Conservation (phyloP, 2,113 vertebrate genomes). For the Notarius lentiginosus region DNA sequence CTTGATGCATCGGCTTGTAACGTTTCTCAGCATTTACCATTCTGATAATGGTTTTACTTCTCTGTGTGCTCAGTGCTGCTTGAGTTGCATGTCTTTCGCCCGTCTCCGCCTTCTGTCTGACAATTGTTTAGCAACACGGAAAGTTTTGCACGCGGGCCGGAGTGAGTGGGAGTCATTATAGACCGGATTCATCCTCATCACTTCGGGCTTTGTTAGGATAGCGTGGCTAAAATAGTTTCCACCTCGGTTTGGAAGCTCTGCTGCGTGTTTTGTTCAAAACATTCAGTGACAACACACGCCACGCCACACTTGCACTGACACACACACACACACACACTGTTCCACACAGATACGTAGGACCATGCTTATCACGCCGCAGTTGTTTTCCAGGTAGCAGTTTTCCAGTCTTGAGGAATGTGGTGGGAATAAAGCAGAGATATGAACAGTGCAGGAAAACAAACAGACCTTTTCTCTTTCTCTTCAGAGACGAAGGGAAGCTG, state of each 20-base stretch:
- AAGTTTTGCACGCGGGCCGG: not conserved
- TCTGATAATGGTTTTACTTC: conserved; percentile 21
- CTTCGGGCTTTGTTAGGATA: conserved; percentile 67
- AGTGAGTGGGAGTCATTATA: not conserved
- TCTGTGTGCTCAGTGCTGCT: conserved; percentile 27
- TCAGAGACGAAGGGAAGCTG: not conserved
- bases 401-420: not conserved
- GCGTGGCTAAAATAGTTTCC: conserved; percentile 70
- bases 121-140: not conserved
- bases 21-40: not conserved
- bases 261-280: conserved; percentile 59
- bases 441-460: conserved; percentile 14
- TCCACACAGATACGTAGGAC: not conserved
- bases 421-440: conserved; percentile 28
- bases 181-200: not conserved
- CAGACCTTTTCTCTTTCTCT: conserved; percentile 23
- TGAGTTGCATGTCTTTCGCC: not conserved
- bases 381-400: conserved; percentile 20
- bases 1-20: not conserved
- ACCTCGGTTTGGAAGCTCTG: conserved; percentile 28
- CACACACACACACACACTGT: not conserved
- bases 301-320: conserved; percentile 13
- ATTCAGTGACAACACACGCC: conserved; percentile 49
- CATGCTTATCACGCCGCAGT: not conserved
- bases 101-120: not conserved